Conservation (phyloP, 2,113 vertebrate species). For the Morone saxatilis region DNA sequence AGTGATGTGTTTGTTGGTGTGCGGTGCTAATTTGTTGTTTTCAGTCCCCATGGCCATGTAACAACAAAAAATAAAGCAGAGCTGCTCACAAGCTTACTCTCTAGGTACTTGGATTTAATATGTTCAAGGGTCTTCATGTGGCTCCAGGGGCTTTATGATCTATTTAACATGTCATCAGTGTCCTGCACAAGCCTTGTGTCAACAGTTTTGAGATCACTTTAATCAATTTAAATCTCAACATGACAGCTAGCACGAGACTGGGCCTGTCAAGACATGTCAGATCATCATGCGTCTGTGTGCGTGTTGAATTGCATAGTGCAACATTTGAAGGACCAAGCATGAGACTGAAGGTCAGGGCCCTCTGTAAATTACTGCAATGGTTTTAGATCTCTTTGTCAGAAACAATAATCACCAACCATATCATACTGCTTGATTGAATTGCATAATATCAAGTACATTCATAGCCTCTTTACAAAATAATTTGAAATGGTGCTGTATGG, state of each 20-base stretch:
- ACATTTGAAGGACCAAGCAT: not conserved
- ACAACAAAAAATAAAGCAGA: conserved; percentile 56
- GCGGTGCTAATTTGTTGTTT: conserved; percentile 66
- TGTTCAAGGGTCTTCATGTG: conserved; percentile 41
- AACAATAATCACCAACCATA: not conserved
- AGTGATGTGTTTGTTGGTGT: conserved; percentile 69
- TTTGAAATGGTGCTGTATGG: not conserved
- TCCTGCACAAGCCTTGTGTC: conserved; percentile 15
- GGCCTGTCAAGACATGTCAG: not conserved
- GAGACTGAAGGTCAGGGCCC: not conserved
- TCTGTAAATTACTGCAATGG: not conserved
- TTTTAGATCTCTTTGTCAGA: not conserved
- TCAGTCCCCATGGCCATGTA: conserved; percentile 57
- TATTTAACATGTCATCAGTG: conserved; percentile 42
- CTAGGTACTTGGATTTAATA: conserved; percentile 53
- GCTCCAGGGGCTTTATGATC: conserved; percentile 22
- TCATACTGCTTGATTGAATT: not conserved
- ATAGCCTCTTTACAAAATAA: not conserved
- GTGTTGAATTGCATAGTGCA: not conserved
- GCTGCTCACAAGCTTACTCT: conserved; percentile 36
- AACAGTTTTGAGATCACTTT: conserved; percentile 34
- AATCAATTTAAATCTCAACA: conserved; percentile 41
- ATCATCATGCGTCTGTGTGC: not conserved
- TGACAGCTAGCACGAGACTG: conserved; percentile 16
- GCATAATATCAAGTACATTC: not conserved